Conservation (phyloP, 2,888 invertebrate species). For the Cephus pygmeus region DNA sequence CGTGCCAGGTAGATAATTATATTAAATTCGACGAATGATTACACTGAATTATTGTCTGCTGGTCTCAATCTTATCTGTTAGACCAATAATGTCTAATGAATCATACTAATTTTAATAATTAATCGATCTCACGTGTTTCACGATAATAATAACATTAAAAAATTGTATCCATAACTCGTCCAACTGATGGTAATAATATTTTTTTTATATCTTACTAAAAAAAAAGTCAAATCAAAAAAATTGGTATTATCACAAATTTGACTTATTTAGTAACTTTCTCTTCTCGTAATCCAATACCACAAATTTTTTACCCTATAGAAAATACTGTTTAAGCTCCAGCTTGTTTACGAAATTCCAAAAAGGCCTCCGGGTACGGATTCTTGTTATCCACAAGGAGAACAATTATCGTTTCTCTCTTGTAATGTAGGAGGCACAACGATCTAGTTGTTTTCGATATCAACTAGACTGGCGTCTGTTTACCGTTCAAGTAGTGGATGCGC, state of each 20-base stretch:
- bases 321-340: neutral
- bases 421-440: neutral
- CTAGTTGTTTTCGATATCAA: neutral
- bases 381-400: slow-evolving; percentile 3
- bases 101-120: neutral
- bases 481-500: neutral
- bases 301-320: neutral
- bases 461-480: neutral
- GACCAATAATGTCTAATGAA: neutral
- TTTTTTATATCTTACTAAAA: neutral
- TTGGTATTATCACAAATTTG: neutral
- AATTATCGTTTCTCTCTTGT: neutral
- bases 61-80: neutral
- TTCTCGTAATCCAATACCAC: neutral
- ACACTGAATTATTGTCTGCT: neutral
- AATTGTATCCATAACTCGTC: neutral
- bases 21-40: neutral
- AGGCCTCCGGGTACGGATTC: neutral
- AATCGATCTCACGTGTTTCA: neutral
- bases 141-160: neutral
- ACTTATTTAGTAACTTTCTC: neutral
- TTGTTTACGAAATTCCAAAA: neutral
- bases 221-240: neutral
- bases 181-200: neutral
- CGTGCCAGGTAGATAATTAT: neutral